Percentiles rank a stretch among this genome's conserved stretches.
These are phyloP conservation scores for Nymphalis c-album DNA, from an alignment of 2,888 invertebrate species.

Conservation along the genomic window DNA sequence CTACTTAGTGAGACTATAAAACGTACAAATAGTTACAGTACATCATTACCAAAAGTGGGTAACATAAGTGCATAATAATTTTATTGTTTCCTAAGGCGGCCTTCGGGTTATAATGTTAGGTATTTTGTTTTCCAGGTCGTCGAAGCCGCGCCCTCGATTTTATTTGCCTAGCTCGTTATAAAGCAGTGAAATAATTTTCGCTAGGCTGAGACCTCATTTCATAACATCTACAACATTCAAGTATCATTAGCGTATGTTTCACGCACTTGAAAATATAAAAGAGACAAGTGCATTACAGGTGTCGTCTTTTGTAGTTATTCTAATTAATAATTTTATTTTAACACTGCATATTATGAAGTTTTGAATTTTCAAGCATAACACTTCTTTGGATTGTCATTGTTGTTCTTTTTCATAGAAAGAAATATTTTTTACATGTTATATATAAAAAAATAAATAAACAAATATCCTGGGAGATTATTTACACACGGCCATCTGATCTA, in stretches of 20 bases:
- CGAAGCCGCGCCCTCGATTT: slow-evolving; percentile 21
- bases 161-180: slow-evolving; percentile 27
- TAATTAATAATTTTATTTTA: background rate
- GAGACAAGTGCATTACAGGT: background rate
- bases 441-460: too few species aligned
- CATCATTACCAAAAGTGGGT: background rate
- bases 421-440: too few species aligned
- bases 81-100: slow-evolving; percentile 8
- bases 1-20: too few species aligned
- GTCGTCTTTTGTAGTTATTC: slow-evolving; percentile 2
- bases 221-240: slow-evolving; percentile 18
- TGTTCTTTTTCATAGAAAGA: too few species aligned
- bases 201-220: slow-evolving; percentile 25
- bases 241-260: slow-evolving; percentile 22
- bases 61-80: background rate
- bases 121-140: slow-evolving; percentile 22
- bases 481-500: too few species aligned
- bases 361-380: too few species aligned
- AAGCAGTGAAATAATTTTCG: slow-evolving; percentile 24
- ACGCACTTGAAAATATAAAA: slow-evolving; percentile 23
- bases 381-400: too few species aligned
- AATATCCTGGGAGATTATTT: too few species aligned
- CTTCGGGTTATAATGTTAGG: slow-evolving; percentile 1
- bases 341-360: too few species aligned
- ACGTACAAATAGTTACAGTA: too few species aligned